Conservation (phyloP, 2,888 invertebrate species). For the Platynereis dumerilii region DNA sequence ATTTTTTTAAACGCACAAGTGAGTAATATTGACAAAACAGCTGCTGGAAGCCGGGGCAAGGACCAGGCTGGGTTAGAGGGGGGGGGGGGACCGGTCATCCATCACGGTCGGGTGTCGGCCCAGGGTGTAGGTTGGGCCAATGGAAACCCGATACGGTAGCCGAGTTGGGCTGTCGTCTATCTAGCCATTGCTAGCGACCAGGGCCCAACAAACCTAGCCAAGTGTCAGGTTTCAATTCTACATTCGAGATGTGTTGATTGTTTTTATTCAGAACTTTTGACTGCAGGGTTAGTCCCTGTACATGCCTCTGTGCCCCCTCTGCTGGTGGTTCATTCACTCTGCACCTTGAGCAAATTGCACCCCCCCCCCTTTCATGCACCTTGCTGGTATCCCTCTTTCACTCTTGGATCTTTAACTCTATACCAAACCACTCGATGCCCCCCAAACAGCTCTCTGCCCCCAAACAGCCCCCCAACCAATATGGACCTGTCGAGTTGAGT, state of each 20-base stretch:
- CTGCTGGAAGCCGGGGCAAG: neutral
- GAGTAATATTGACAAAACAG: constrained; percentile 8
- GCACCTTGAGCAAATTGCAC: too few species aligned
- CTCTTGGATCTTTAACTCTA: too few species aligned
- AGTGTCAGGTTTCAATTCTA: neutral
- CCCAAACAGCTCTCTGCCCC: too few species aligned
- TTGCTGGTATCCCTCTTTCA: too few species aligned
- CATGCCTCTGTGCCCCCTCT: too few species aligned
- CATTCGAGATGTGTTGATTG: constrained; percentile 24
- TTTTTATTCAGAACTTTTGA: constrained; percentile 16
- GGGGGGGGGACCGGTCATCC: neutral
- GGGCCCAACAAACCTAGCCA: neutral
- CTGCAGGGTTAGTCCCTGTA: neutral
- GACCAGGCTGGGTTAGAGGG: neutral
- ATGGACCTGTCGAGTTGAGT: too few species aligned
- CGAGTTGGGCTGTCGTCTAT: neutral
- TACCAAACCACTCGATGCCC: too few species aligned
- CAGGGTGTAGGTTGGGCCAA: constrained; percentile 16
- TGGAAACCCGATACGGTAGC: constrained; percentile 17
- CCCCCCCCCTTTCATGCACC: too few species aligned
- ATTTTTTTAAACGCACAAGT: constrained; percentile 1
- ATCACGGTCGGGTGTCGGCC: constrained; percentile 18
- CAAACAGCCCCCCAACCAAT: too few species aligned
- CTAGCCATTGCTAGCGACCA: neutral
- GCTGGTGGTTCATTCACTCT: too few species aligned